Base-by-base conservation (phyloP, 2,797 vertebrate genomes). In the Pangasius djambal region DNA sequence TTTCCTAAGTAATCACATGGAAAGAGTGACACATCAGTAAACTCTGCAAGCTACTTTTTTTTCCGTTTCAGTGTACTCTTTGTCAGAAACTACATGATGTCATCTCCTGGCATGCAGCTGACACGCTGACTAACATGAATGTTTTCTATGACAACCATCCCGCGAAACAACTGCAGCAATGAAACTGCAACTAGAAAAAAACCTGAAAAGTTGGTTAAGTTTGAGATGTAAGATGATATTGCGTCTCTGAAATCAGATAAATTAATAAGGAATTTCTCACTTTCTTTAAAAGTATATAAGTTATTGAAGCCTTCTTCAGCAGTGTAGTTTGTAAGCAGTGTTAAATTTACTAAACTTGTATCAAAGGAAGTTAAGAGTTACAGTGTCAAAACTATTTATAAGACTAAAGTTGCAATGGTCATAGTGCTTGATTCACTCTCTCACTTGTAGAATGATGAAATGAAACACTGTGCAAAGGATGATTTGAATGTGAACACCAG, bases 1-100 rank as follows among this genome's bases (percentile, higher is more conserved):
- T 57, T 83, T 28, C 37, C 18, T n/a, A 50, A 67, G 82, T 22
- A 79, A 25, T 7, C 57, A 67, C 31, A 55, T 67, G 12, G 6
- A 79, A 78, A 79, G 13, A 12, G n/a, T 81, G 59, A 72, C 12
- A 52, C 59, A 87, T 59, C 28, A 31, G 3, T 4, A 34, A 85
- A n/a, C 83, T 48, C 52, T 1, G 7, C 31, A 22, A 34, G 18
- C 15, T 25, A 22, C 44, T 40, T 40, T 40, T 40, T 78, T 34
- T 61, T 59, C 78, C 4, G 55, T 75, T 63, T 75, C 67, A 37
- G 44, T 75, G 57, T 40, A 22, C 57, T 65, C 1, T 44, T 20
- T 74, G 70, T 55, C 6, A 44, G 50, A 72, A 50, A 82, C 7
- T 44, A 74, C 34, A 86, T 82, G 75, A 79, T 82, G 44, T 82